phyloP scores from a whole-genome alignment of 2,888 invertebrate genomes.

The Thysanoteuthis rhombus region DNA sequence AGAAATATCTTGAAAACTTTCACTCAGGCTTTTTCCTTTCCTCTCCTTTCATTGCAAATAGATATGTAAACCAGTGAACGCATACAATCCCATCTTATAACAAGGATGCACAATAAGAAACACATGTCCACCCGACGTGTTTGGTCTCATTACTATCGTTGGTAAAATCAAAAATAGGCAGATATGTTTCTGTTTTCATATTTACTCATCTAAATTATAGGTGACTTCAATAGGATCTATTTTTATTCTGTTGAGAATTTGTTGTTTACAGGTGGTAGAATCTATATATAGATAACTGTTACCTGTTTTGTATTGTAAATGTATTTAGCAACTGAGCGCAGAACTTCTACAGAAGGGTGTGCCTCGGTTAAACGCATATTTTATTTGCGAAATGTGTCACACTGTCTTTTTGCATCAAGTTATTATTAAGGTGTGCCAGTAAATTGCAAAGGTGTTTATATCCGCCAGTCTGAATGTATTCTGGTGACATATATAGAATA shows the following conservation, averaged over 20 bases:
- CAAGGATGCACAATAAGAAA: no score
- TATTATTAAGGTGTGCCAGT: neutral
- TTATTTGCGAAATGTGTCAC: neutral
- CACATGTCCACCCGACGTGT: neutral
- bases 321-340: neutral
- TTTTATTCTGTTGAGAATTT: neutral
- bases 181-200: neutral
- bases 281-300: neutral
- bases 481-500: neutral
- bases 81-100: no score
- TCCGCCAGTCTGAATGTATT: neutral
- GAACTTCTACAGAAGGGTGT: neutral
- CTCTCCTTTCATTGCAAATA: no score
- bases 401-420: neutral
- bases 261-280: neutral
- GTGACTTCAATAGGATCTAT: neutral
- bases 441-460: neutral
- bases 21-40: no score
- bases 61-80: no score
- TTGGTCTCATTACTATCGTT: no score
- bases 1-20: no score
- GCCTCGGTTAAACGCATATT: neutral
- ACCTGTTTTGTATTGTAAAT: neutral
- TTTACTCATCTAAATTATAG: neutral
- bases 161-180: neutral